Base-by-base conservation (phyloP, 1,140 invertebrate genomes). In the Lepeophtheirus salmonis region DNA sequence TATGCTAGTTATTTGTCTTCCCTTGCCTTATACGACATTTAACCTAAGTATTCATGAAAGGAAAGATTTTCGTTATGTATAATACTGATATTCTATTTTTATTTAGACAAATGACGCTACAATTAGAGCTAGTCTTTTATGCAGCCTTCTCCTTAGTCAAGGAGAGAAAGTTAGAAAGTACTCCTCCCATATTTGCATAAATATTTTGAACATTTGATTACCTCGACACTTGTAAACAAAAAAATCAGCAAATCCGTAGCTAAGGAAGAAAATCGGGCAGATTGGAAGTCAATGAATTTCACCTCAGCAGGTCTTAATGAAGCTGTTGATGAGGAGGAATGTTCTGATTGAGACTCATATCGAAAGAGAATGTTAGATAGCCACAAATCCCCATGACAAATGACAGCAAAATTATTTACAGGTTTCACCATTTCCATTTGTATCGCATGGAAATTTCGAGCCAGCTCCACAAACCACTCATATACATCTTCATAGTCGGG, bases 221-320 rank as follows among this genome's bases (percentile, higher is more conserved):
- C 55, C 26, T 41, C 25, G 26, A 57, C 55, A 57, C 55, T 26
- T 17, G 55, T 57, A 25, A 57, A 57, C 1, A 57, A 23, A 23
- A 57, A 57, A 3, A 57, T 21, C 3, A 57, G n/a, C 23, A 57
- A 23, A 57, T 57, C 55, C 21, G 55, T 57, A 17, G 55, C 55
- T 17, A 57, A n/a, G 17, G 55, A 57, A 12, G 55, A 17, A 16
- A 57, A 57, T 25, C 55, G 21, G 14, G 55, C 23, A 14, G 59
- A 61, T 23, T 61, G 59, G 25, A 61, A 61, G 23, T 61, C 59
- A 17, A 61, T 61, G 25, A 61, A 61, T 21, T 61, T 61, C 53
- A 61, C 59, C 50, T 61, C 59, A 2, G 26, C 22, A 17, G 55
- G 55, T n/a, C 23, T 21, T 10, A 17, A 17, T 10, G 21, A 20